Evolutionary conservation across 2,797 vertebrate genomes (phyloP), one percentile per base, ranked within the genome.

Genomic region (Astyanax mexicanus): DNA sequence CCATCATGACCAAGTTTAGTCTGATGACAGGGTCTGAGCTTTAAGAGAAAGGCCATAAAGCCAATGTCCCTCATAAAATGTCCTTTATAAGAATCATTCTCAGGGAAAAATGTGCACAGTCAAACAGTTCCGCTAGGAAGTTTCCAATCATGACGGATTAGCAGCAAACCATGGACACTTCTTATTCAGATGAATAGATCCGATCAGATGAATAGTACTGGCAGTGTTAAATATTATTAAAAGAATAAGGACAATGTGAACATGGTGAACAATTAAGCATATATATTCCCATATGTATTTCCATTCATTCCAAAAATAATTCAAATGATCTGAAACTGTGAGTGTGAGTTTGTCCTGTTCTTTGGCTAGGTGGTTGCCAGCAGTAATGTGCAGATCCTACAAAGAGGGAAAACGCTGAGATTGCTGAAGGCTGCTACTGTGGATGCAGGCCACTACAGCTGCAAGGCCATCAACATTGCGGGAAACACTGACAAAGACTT

Each of bases 401-500:
- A 94, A 74, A 88, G 86, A 25, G 97, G 97, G 51, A 98, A 95
- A 90, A 94, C 89, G 2, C 76, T 99, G 75, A 94, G 91, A 80
- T 86, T 99, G 58, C 90, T 95, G 80, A 95, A 94, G 85, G 88
- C 91, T 0, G 69, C 85, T 61, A 80, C 85, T 23, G 85, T 89
- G 60, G 95, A 98, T 1, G 85, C 90, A 15, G 98, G 97, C 54
- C 89, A 86, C 61, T 99, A 98, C 85, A 96, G 91, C 23, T 99
- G 98, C 86, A 94, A 91, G 89, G 96, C 96, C 12, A 82, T 92
- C 84, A 99, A 98, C 21, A 76, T 95, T 5, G 98, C 97, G 61
- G 98, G 98, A 82, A 95, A 91, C 83, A 89, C 93, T 17, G 95
- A 98, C 66, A 99, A 95, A 84, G 81, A 92, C 75, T 97, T 98